phyloP scores from a whole-genome alignment of 1,140 invertebrate genomes.

The Reticulitermes speratus region DNA sequence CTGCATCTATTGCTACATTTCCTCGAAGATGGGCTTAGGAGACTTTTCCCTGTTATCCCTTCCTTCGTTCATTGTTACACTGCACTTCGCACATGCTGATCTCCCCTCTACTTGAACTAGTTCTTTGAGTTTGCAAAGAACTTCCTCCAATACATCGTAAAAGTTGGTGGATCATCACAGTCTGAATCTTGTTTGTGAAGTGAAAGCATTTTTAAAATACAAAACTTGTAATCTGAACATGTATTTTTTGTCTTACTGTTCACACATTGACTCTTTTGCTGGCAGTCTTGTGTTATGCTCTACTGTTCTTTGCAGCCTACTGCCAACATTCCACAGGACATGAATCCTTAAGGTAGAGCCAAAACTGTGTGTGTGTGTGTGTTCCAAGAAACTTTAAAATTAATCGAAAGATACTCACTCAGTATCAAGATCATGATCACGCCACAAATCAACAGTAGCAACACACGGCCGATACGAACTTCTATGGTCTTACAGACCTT shows the following conservation, averaged over 20 bases:
- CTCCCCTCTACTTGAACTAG: not conserved
- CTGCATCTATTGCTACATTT: constrained; percentile 2
- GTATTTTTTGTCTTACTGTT: not conserved
- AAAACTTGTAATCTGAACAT: not conserved
- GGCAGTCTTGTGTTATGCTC: not conserved
- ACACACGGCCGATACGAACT: no score
- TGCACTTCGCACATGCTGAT: not conserved
- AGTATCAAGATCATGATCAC: no score
- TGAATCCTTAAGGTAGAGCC: no score
- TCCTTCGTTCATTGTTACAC: not conserved
- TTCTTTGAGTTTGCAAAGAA: not conserved
- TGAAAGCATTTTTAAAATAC: not conserved
- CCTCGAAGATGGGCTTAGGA: not conserved
- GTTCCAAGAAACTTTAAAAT: no score
- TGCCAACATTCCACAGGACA: no score
- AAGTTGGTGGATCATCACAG: not conserved
- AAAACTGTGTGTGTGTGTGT: no score
- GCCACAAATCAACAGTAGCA: no score
- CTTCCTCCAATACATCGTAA: not conserved
- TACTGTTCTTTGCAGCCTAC: no score
- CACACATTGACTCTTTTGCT: not conserved
- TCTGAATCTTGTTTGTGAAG: not conserved
- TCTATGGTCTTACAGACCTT: no score
- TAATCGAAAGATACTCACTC: no score
- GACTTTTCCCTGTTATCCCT: not conserved